Evolutionary conservation across 1,140 invertebrate species (phyloP), one percentile per base, ranked within the genome.

Genomic region (Atopsyche davidsoni): DNA sequence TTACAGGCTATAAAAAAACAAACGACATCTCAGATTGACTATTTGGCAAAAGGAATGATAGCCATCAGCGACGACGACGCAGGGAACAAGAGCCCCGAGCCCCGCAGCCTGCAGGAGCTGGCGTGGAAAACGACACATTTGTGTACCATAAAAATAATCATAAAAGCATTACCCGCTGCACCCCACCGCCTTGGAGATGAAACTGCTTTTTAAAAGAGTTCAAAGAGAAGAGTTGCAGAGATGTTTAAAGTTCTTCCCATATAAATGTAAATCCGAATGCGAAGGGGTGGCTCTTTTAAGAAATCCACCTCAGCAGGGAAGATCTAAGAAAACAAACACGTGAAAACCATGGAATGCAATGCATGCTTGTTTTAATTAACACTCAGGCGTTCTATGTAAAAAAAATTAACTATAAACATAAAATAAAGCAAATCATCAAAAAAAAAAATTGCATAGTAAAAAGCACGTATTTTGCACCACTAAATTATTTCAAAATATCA

Each of bases 111-210:
- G 46, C 43, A 14, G 16, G 21, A 34, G 25, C 24, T 46, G n/a
- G 42, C 32, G 44, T 28, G 10, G 43, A 22, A 42, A 57, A 57
- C 51, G 51, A 42, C 47, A 57, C 55, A 40, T 53, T 57, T 50
- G 55, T 53, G 55, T 51, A 53, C 55, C 42, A 57, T 57, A 57
- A 57, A 57, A 57, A 57, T 53, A 53, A 53, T 57, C 55, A 57
- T 57, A 57, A 57, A 57, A 35, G 28, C 51, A 57, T 57, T 57
- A 57, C 45, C 39, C 42, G 47, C 6, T 50, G 35, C 51, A 50
- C 51, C 51, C 51, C 24, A 34, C 42, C 11, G 21, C 11, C 22
- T 11, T n/a, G n/a, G n/a, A n/a, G n/a, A n/a, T n/a, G n/a, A 24
- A 41, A 41, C 39, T 14, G 50, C 50, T 52, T 52, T 46, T 52